phyloP scores from a whole-genome alignment of 2,797 vertebrate genomes.

The Gallinago solitaria region DNA sequence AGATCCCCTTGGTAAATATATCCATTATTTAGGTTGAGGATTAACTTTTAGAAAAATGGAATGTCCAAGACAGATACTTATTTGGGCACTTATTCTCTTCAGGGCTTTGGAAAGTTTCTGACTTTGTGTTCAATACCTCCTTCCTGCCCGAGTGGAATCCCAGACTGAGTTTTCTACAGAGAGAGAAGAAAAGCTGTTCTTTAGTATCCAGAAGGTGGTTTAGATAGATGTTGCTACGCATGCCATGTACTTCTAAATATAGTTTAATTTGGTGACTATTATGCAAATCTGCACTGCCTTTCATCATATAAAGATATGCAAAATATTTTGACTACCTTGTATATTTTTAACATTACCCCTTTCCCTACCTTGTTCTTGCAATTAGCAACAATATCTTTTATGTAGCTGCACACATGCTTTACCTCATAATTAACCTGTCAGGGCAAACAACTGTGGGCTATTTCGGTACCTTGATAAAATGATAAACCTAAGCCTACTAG shows the following conservation, averaged over 20 bases:
- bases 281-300: background rate
- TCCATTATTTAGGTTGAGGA: background rate
- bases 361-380: background rate
- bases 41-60: background rate
- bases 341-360: background rate
- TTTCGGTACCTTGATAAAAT: background rate
- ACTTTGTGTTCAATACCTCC: background rate
- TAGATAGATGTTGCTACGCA: background rate
- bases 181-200: background rate
- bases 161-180: background rate
- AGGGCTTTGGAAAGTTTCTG: background rate
- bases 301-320: background rate
- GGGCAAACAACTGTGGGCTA: background rate
- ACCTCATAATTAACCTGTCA: background rate
- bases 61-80: background rate
- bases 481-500: background rate
- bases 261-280: background rate
- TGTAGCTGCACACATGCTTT: background rate
- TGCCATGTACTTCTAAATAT: background rate
- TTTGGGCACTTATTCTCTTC: background rate
- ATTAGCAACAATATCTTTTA: background rate
- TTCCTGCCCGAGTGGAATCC: background rate
- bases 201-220: background rate
- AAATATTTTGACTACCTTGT: background rate
- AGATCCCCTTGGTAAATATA: background rate